A percentile compares a stretch with the other conserved stretches of the same genome.
These are phyloP conservation scores for Nephrocerus scutellatus DNA, from an alignment of 2,888 invertebrate genomes.

Conservation along the genomic window DNA sequence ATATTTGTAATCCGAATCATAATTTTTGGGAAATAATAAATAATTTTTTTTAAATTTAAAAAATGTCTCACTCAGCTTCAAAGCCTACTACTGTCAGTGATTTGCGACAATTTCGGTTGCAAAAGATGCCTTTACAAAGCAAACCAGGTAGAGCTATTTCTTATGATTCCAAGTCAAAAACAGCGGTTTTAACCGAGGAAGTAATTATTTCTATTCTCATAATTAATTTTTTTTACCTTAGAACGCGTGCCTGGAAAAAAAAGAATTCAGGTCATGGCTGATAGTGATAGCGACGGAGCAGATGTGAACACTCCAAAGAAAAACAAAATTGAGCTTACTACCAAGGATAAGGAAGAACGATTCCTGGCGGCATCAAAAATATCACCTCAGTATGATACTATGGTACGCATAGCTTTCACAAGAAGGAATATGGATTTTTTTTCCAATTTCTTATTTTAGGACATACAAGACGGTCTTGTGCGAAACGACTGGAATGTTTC, in stretches of 20 bases:
- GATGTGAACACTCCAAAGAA: slow-evolving; percentile 36
- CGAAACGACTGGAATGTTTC: slow-evolving; percentile 46
- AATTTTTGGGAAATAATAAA: too few relatives aligned
- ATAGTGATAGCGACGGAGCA: slow-evolving; percentile 43
- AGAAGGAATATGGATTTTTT: too few relatives aligned
- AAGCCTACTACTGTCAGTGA: slow-evolving; percentile 35
- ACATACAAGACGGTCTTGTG: slow-evolving; percentile 47
- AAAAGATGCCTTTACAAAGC: slow-evolving; percentile 28
- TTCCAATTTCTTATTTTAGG: slow-evolving; percentile 29
- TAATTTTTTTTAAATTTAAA: not conserved
- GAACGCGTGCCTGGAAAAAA: slow-evolving; percentile 45
- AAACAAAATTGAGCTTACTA: slow-evolving; percentile 34
- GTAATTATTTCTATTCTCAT: not conserved
- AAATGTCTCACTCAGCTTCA: slow-evolving; percentile 20
- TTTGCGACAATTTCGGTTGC: slow-evolving; percentile 41
- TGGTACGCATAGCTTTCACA: too few relatives aligned
- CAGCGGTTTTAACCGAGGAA: slow-evolving; percentile 9
- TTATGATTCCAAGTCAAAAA: slow-evolving; percentile 15
- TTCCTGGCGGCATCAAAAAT: slow-evolving; percentile 43
- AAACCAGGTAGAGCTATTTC: slow-evolving; percentile 29
- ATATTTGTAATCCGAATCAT: too few relatives aligned
- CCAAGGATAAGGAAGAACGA: slow-evolving; percentile 43
- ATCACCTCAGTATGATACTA: slow-evolving; percentile 42
- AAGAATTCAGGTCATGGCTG: slow-evolving; percentile 41
- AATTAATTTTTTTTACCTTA: slow-evolving; percentile 17